A percentile compares a stretch with the other conserved stretches of the same genome.
Evolutionary conservation across 2,797 vertebrate genomes (phyloP).

Genomic region (Sebastes steindachneri): DNA sequence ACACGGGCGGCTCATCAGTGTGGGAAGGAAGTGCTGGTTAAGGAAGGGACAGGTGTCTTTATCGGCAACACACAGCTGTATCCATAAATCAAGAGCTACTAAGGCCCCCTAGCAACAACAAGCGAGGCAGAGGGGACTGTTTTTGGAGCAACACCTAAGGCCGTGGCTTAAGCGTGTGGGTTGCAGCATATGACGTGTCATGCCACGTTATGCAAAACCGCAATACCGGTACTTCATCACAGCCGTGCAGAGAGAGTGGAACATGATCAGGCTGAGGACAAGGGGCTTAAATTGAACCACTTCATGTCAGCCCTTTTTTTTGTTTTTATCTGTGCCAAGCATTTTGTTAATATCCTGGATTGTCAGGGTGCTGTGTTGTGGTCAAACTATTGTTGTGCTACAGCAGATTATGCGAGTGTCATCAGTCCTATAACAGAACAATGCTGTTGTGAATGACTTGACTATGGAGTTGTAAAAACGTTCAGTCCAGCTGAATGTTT

Average conservation of each 20-base stretch:
- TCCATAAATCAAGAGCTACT: conserved; percentile 69
- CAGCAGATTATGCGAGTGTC: neutral
- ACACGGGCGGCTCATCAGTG: conserved; percentile 53
- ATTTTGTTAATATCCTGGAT: conserved; percentile 25
- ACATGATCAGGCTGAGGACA: conserved; percentile 55
- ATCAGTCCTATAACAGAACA: neutral
- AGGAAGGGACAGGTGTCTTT: conserved; percentile 75
- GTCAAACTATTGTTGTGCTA: conserved; percentile 1
- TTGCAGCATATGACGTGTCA: conserved; percentile 39
- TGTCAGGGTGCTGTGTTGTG: conserved; percentile 19
- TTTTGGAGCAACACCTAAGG: conserved; percentile 51
- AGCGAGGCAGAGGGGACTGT: conserved; percentile 29
- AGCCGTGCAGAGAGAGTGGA: conserved; percentile 10
- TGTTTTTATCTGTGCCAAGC: conserved; percentile 6
- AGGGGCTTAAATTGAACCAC: conserved; percentile 13
- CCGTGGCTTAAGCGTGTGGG: conserved; percentile 35
- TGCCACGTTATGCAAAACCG: conserved; percentile 52
- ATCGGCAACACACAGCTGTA: conserved; percentile 60
- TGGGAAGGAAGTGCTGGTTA: conserved; percentile 67
- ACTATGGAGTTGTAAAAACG: neutral
- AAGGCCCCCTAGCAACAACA: conserved; percentile 45
- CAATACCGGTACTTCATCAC: conserved; percentile 47
- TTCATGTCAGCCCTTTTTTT: conserved; percentile 29
- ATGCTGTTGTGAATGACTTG: neutral
- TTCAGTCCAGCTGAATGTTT: neutral